Evolutionary conservation across 2,888 invertebrate genomes (phyloP), one percentile per base, ranked within the genome.

Genomic region (Microctonus hyperodae): DNA sequence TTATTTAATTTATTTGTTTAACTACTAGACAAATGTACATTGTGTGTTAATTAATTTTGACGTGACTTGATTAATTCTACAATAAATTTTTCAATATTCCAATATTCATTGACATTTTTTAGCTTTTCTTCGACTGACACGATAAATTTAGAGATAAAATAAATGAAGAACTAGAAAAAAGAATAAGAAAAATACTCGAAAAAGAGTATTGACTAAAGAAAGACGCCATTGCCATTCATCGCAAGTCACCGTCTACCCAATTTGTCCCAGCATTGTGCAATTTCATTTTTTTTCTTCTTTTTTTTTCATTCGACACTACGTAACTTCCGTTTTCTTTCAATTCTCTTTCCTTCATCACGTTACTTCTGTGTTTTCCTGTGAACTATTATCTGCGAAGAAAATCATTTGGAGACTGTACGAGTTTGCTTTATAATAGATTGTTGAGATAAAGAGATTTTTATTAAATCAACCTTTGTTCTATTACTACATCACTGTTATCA

Each of bases 211-310:
- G 56, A 50, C 37, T 37, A 51, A 53, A 53, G 37, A 62, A 53
- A 62, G 25, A 62, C 35, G 62, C 53, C 62, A 23, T 62, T 62
- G 62, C 53, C 37, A 62, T 62, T 62, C 53, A 37, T 62, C 55
- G 40, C 20, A 53, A 28, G 51, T 37, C 40, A 33, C 33, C 22
- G 51, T 62, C 61, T 53, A 62, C 25, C 61, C 61, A 62, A 62
- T 62, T 62, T 62, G 37, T 50, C 37, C 35, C 25, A 35, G 51
- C 51, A 23, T 35, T 62, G 61, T 62, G 53, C 28, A 28, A 53
- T 50, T 61, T 33, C 31, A 60, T 25, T 31, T 31, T 60, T 23
- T 50, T 3, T 5, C 33, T 22, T 33, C 13, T 50, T 22, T 60
- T 5, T 50, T n/a, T 40, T 23, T 50, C 22, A 10, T 50, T 10